phyloP scores from a whole-genome alignment of 2,113 vertebrate genomes.

The western clawed frog (Xenopus tropicalis) region UCB_Xtro_10.0 CM004448.2:103091501-103092000 shows the following conservation, averaged over 20 bases:
- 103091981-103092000: too few species aligned
- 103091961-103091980: too few species aligned
- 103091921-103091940: too few species aligned
- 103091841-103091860: too few species aligned
- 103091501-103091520: conserved; percentile 82
- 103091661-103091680: conserved; percentile 61
- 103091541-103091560: conserved; percentile 83
- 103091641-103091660: conserved; percentile 53
- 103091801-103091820: background rate
- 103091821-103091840: background rate
- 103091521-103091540: conserved; percentile 90
- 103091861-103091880: too few species aligned
- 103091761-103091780: background rate
- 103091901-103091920: too few species aligned
- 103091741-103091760: background rate
- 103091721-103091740: background rate
- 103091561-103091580: conserved; percentile 75
- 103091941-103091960: too few species aligned
- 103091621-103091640: conserved; percentile 90
- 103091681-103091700: conserved; percentile 86
- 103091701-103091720: conserved; percentile 60
- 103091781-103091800: conserved; percentile 19
- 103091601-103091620: conserved; percentile 76
- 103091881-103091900: too few species aligned
- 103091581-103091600: conserved; percentile 87